Percentiles rank a stretch among this genome's conserved stretches.
Conservation (phyloP, 2,888 invertebrate genomes). For the Microdon myrmicae region DNA sequence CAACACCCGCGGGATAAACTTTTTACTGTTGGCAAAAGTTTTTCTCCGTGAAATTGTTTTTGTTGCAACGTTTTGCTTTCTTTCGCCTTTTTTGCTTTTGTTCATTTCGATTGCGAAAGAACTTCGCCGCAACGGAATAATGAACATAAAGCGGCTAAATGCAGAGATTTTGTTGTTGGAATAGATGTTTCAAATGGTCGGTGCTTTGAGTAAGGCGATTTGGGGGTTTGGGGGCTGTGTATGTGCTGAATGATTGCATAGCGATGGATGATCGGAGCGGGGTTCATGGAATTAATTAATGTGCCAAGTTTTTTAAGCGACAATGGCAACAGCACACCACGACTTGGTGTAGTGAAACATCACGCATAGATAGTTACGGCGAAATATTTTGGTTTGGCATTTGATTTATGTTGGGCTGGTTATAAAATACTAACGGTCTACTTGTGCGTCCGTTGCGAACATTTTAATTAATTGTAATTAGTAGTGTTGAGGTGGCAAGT, state of each 20-base stretch:
- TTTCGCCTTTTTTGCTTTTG: conserved; percentile 16
- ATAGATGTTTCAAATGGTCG: neutral
- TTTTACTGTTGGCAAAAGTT: conserved; percentile 49
- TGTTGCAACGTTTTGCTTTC: conserved; percentile 28
- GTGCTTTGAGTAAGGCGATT: neutral
- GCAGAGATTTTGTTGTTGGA: conserved; percentile 11
- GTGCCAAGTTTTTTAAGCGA: conserved; percentile 40
- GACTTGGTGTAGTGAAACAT: conserved; percentile 19
- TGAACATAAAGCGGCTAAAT: conserved; percentile 39
- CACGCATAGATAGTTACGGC: conserved; percentile 27
- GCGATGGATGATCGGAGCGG: too few species aligned
- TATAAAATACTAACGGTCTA: conserved; percentile 29
- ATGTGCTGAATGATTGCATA: conserved; percentile 8
- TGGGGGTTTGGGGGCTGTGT: neutral
- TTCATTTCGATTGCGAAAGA: conserved; percentile 35
- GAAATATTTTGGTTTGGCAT: conserved; percentile 14
- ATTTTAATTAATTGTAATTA: conserved; percentile 45
- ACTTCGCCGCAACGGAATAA: conserved; percentile 37
- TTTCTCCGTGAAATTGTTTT: conserved; percentile 48
- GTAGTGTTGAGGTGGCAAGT: conserved; percentile 20
- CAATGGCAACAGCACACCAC: conserved; percentile 6
- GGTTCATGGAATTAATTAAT: conserved; percentile 43
- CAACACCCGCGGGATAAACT: conserved; percentile 36
- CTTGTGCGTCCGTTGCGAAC: conserved; percentile 17
- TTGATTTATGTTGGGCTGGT: conserved; percentile 28